phyloP scores from a whole-genome alignment of 1,140 invertebrate species.

The Euura lappo region DNA sequence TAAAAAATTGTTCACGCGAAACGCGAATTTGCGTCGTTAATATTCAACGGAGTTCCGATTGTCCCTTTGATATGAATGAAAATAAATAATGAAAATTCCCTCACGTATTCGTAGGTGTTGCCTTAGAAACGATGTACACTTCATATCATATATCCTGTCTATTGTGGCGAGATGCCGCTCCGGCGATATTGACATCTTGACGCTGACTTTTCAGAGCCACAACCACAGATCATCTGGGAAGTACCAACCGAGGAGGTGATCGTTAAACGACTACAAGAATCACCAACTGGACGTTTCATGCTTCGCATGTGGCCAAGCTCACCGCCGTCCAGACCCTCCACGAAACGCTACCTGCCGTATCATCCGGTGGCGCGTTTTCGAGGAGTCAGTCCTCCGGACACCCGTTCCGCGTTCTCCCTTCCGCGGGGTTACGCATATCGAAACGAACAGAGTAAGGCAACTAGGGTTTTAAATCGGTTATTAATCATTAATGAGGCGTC shows the following conservation, averaged over 20 bases:
- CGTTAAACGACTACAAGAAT: background rate
- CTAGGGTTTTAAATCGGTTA: too few species aligned
- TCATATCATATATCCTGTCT: too few species aligned
- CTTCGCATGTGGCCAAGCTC: background rate
- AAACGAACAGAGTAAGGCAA: background rate
- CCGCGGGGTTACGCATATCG: background rate
- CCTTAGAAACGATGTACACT: too few species aligned
- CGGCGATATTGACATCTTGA: background rate
- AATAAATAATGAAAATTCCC: too few species aligned
- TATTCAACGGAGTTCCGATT: too few species aligned
- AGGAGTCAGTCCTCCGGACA: conserved; percentile 4
- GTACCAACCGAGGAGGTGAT: background rate
- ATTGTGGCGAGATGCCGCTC: too few species aligned
- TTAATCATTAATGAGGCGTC: too few species aligned
- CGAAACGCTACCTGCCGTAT: background rate
- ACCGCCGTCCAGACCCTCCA: background rate
- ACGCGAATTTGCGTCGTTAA: too few species aligned
- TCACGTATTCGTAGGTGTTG: too few species aligned
- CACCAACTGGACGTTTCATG: background rate
- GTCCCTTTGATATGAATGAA: too few species aligned
- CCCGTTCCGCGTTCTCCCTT: background rate
- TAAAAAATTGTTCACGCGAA: too few species aligned
- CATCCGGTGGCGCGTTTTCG: background rate
- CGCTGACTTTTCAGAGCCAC: background rate
- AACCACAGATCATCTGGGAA: background rate